A percentile compares a stretch with the other conserved stretches of the same genome.
Conservation (phyloP, 2,113 vertebrate species). For the Saguinus imperator region DNA sequence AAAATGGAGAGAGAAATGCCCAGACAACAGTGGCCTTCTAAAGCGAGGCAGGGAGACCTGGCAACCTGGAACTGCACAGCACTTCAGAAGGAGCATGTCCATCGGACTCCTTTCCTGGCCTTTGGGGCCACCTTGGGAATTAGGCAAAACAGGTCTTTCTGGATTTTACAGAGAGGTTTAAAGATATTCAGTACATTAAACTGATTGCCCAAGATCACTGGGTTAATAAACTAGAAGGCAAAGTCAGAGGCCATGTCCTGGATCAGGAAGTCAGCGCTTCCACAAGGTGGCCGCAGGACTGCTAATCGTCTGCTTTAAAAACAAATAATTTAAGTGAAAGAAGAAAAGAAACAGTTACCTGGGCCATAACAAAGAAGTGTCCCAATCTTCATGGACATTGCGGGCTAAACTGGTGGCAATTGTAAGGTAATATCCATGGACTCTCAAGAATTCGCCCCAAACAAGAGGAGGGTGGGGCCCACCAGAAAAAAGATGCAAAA, state of each 20-base stretch:
- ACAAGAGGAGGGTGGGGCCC: background rate
- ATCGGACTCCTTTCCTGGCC: rapidly evolving
- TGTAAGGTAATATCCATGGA: background rate
- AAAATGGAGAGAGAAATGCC: background rate
- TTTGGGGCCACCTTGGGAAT: background rate
- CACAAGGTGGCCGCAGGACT: background rate
- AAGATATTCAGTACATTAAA: background rate
- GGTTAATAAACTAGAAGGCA: background rate
- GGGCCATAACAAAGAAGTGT: background rate
- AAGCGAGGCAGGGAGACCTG: no score
- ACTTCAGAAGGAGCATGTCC: background rate
- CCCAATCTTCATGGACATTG: background rate
- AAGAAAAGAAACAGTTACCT: background rate
- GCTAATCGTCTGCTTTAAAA: background rate
- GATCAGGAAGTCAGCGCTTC: background rate
- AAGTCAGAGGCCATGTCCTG: background rate
- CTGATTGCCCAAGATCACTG: background rate
- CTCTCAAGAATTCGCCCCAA: background rate
- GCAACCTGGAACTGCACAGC: rapidly evolving
- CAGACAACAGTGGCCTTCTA: background rate
- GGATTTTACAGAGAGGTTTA: background rate
- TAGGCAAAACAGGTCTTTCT: background rate
- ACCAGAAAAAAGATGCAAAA: background rate
- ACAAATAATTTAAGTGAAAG: background rate
- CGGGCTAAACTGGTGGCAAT: background rate